Evolutionary conservation across 1,140 invertebrate species (phyloP).

Genomic region (Neodiprion fabricii): DNA sequence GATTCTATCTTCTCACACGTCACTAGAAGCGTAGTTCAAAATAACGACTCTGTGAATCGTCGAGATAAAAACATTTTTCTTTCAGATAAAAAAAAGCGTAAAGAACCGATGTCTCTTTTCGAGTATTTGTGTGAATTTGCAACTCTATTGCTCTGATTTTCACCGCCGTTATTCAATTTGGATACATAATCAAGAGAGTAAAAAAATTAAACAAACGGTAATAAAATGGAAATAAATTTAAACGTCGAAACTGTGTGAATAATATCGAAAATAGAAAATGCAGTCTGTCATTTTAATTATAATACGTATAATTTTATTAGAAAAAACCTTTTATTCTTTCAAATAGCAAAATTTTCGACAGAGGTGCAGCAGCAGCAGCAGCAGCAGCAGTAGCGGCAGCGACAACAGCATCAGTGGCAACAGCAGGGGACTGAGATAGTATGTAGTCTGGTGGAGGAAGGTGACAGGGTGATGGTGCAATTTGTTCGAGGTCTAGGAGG

Average conservation of each 20-base stretch:
- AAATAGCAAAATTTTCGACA: constrained; percentile 59
- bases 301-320: constrained; percentile 16
- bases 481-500: not conserved
- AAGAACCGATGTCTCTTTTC: too few species aligned
- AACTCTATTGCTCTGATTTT: too few species aligned
- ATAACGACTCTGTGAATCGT: too few species aligned
- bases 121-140: too few species aligned
- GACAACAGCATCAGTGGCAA: constrained; percentile 34
- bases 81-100: too few species aligned
- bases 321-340: constrained; percentile 54
- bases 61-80: too few species aligned
- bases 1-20: too few species aligned
- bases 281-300: constrained; percentile 48
- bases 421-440: constrained; percentile 42
- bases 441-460: constrained; percentile 38
- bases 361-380: constrained; percentile 52
- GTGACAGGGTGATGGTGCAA: constrained; percentile 28
- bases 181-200: not conserved
- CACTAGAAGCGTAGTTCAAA: too few species aligned
- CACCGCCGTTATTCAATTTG: too few species aligned
- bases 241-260: not conserved
- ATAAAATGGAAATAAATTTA: not conserved
- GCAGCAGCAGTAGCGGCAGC: constrained; percentile 43
- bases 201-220: not conserved
- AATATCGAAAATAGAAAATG: constrained; percentile 50